These are phyloP conservation scores for Pseudomugil tenellus DNA, from an alignment of 2,797 vertebrate genomes.

Conservation along the genomic window DNA sequence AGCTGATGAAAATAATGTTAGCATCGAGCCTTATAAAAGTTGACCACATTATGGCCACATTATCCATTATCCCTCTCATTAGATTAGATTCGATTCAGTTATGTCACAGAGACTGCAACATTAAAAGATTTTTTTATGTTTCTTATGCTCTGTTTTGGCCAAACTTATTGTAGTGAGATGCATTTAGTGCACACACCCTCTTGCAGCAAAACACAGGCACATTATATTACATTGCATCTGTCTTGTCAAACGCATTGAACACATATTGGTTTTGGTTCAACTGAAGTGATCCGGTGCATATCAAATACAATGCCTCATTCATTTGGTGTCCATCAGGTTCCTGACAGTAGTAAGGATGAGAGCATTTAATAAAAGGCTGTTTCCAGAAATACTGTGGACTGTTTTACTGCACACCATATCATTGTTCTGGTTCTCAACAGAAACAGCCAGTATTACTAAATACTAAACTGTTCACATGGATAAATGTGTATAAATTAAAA, in stretches of 20 bases:
- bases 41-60: conserved; percentile 10
- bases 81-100: conserved; percentile 47
- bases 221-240: conserved; percentile 80
- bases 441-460: conserved; percentile 35
- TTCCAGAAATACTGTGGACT: conserved; percentile 40
- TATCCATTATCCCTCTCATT: conserved; percentile 25
- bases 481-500: conserved; percentile 54
- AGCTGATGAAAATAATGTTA: no score
- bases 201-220: conserved; percentile 83
- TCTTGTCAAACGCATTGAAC: conserved; percentile 75
- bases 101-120: conserved; percentile 38
- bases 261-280: conserved; percentile 76
- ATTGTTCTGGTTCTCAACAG: conserved; percentile 33
- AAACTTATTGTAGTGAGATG: conserved; percentile 59
- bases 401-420: conserved; percentile 36
- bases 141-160: conserved; percentile 33
- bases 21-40: conserved; percentile 17
- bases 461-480: conserved; percentile 36
- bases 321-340: conserved; percentile 72
- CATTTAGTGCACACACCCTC: conserved; percentile 66
- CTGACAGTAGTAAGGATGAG: conserved; percentile 55
- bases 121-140: background rate
- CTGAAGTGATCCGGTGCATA: conserved; percentile 71
- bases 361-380: conserved; percentile 42
- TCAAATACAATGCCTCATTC: conserved; percentile 70